phyloP scores from a whole-genome alignment of 1,140 invertebrate species.

The Notospermus geniculatus region DNA sequence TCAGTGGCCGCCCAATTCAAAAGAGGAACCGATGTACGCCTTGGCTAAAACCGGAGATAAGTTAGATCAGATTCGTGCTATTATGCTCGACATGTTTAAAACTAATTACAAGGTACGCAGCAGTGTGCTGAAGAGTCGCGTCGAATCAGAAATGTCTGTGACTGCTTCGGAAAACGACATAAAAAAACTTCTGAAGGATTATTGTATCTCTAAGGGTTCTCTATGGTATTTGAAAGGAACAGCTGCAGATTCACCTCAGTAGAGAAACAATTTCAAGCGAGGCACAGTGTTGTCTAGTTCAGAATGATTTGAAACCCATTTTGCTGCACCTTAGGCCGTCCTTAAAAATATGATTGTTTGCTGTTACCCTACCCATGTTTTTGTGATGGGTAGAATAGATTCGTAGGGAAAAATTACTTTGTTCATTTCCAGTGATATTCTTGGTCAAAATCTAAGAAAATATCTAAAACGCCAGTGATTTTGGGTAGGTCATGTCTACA shows the following conservation, averaged over 20 bases:
- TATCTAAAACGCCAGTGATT: too few species aligned
- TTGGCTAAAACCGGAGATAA: constrained; percentile 32
- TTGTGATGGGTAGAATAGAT: too few species aligned
- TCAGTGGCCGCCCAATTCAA: constrained; percentile 41
- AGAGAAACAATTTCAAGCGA: too few species aligned
- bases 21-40: constrained; percentile 37
- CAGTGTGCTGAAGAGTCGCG: constrained; percentile 21
- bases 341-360: too few species aligned
- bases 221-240: constrained; percentile 40
- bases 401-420: too few species aligned
- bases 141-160: constrained; percentile 24
- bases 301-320: too few species aligned
- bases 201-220: constrained; percentile 31
- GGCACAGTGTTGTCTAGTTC: too few species aligned
- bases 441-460: too few species aligned
- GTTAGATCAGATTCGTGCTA: constrained; percentile 29
- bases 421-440: too few species aligned
- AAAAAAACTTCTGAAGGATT: constrained; percentile 35
- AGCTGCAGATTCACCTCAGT: not conserved
- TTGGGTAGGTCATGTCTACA: too few species aligned
- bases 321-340: too few species aligned
- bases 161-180: constrained; percentile 26
- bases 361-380: too few species aligned
- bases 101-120: constrained; percentile 21
- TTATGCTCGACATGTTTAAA: constrained; percentile 27